Conservation (phyloP, 2,797 vertebrate genomes). For the Melanotaenia pygmaea region DNA sequence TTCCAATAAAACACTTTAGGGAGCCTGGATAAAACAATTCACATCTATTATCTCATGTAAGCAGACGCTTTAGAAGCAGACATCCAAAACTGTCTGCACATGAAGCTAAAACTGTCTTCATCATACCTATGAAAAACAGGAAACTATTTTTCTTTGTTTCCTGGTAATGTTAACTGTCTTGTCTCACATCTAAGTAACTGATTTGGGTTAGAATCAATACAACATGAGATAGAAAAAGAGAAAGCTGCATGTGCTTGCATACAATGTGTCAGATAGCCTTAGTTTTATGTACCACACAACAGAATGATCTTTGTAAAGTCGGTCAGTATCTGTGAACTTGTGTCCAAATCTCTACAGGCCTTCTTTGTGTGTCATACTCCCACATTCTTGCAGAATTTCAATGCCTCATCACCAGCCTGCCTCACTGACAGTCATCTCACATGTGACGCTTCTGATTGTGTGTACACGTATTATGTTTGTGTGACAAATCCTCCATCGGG, state of each 20-base stretch:
- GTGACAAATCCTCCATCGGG: constrained; percentile 59
- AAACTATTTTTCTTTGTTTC: constrained; percentile 8
- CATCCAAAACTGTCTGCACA: not conserved
- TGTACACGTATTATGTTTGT: constrained; percentile 2
- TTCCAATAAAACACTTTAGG: not conserved
- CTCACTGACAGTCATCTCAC: constrained; percentile 36
- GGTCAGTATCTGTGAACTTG: constrained; percentile 9
- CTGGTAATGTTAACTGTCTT: too few relatives aligned
- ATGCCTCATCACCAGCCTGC: constrained; percentile 42
- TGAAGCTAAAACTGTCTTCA: not conserved
- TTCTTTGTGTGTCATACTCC: constrained; percentile 2
- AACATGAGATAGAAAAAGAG: not conserved
- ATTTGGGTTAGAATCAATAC: constrained; percentile 13
- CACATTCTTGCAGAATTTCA: constrained; percentile 25
- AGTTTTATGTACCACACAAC: not conserved
- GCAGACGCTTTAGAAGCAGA: not conserved
- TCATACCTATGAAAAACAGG: not conserved
- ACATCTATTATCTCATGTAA: not conserved
- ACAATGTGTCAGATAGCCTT: not conserved
- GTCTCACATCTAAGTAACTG: constrained; percentile 26
- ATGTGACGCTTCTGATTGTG: constrained; percentile 41
- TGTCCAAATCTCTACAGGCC: constrained; percentile 11
- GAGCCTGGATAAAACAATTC: constrained; percentile 1
- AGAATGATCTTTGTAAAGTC: constrained; percentile 9
- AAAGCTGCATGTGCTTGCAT: not conserved